phyloP scores from a whole-genome alignment of 2,113 vertebrate genomes.

The Syngnathus floridae region DNA sequence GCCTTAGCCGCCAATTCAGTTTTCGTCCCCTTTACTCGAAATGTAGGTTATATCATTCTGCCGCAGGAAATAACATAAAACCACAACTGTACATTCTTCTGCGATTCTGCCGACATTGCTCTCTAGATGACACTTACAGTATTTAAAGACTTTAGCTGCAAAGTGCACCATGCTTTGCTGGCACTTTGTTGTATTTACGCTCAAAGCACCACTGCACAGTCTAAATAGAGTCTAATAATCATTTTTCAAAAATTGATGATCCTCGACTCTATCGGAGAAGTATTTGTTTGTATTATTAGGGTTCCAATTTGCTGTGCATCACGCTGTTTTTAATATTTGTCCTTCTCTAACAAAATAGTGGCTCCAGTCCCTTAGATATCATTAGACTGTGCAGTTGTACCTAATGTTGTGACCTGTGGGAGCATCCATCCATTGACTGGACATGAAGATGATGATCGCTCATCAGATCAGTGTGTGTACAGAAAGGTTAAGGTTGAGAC shows the following conservation, averaged over 20 bases:
- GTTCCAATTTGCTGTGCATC: background rate
- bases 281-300: background rate
- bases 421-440: background rate
- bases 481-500: background rate
- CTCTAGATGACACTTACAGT: background rate
- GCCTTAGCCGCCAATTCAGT: background rate
- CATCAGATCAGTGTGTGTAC: background rate
- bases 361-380: background rate
- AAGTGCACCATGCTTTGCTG: background rate
- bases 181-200: background rate
- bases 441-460: background rate
- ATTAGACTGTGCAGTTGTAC: background rate
- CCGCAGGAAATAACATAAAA: slow-evolving; percentile 1
- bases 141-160: background rate
- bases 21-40: background rate
- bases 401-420: background rate
- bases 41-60: background rate
- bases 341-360: background rate
- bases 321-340: background rate
- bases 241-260: background rate
- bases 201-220: background rate
- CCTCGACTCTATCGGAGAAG: background rate
- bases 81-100: slow-evolving; percentile 4
- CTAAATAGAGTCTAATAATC: no score
- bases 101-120: background rate